These are phyloP conservation scores for Geophilus truncorum DNA, from an alignment of 2,888 invertebrate genomes.

Conservation along the genomic window DNA sequence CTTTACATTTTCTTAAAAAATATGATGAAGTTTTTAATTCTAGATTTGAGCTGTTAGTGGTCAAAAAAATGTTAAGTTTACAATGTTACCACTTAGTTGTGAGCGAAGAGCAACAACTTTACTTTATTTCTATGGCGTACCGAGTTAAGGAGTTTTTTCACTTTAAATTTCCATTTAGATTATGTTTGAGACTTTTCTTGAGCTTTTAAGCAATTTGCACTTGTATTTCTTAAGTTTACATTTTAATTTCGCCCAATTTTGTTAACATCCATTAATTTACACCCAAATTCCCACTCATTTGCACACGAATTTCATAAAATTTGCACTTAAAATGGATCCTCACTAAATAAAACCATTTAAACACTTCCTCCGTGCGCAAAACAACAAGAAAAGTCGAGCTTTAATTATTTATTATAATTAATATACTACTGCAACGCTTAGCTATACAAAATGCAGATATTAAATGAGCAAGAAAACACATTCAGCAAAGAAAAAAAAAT, in stretches of 20 bases:
- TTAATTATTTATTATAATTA: neutral
- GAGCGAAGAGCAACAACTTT: too few relatives aligned
- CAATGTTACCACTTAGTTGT: too few relatives aligned
- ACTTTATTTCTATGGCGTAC: too few relatives aligned
- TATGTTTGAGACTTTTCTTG: too few relatives aligned
- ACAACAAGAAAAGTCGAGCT: neutral
- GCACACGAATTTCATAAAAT: conserved; percentile 14
- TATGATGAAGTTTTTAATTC: too few relatives aligned
- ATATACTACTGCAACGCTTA: neutral
- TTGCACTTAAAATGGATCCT: neutral
- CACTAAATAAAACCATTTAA: neutral
- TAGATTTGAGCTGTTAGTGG: too few relatives aligned
- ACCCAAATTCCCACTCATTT: neutral
- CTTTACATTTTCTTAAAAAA: too few relatives aligned
- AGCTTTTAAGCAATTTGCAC: too few relatives aligned
- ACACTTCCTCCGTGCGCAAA: neutral
- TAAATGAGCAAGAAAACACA: neutral
- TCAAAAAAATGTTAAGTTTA: too few relatives aligned
- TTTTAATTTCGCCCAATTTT: neutral
- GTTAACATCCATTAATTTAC: neutral
- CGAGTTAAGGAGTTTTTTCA: too few relatives aligned
- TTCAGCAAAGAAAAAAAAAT: neutral
- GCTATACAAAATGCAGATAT: neutral
- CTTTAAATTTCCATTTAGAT: too few relatives aligned
- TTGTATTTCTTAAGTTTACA: too few relatives aligned